Conservation (phyloP, 1,140 invertebrate species). For the Zophobas atratus region DNA sequence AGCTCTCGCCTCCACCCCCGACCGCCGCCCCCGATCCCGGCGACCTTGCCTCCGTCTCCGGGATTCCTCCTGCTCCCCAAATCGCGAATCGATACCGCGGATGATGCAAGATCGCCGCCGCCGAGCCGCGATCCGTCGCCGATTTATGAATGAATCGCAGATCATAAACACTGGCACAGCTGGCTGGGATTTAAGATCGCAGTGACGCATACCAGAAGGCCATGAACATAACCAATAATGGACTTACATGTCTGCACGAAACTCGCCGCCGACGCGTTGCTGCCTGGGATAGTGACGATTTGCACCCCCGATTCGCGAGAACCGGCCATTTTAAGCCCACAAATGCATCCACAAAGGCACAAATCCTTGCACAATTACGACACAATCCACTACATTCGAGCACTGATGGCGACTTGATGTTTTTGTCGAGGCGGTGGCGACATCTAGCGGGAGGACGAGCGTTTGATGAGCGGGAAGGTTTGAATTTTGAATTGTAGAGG, state of each 20-base stretch:
- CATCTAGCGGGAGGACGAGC: constrained; percentile 32
- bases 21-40: not conserved
- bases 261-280: constrained; percentile 51
- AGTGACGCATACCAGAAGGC: constrained; percentile 40
- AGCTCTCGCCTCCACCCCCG: no score
- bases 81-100: constrained; percentile 30
- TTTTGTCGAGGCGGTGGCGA: constrained; percentile 16
- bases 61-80: constrained; percentile 1
- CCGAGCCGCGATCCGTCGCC: not conserved
- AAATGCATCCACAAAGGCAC: constrained; percentile 46
- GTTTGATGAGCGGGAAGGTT: no score
- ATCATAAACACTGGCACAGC: constrained; percentile 20
- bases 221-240: constrained; percentile 30
- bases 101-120: not conserved
- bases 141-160: constrained; percentile 21
- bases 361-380: constrained; percentile 44
- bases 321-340: constrained; percentile 58
- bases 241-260: constrained; percentile 59
- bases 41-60: constrained; percentile 26
- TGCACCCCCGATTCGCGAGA: constrained; percentile 56
- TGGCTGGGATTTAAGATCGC: constrained; percentile 33
- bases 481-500: no score
- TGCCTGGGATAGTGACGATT: constrained; percentile 52
- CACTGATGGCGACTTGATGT: constrained; percentile 28
- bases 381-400: constrained; percentile 38